A percentile compares a stretch with the other conserved stretches of the same genome.
phyloP scores from a whole-genome alignment of 1,140 invertebrate genomes.

The Drosophila arawakana region DNA sequence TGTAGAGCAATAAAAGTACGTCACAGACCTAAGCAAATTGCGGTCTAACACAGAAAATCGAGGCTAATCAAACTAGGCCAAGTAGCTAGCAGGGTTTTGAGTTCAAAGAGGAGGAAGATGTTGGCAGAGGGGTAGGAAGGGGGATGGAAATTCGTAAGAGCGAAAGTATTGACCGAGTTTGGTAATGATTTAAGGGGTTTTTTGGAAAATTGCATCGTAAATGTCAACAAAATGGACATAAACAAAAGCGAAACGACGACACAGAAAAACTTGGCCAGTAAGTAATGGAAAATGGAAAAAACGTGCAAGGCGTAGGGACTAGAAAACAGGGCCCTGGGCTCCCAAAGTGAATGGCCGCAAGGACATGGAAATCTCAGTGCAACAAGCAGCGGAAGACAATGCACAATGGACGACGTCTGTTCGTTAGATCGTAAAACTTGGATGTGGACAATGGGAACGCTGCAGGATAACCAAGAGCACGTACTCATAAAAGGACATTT shows the following conservation, averaged over 20 bases:
- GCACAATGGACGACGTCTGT: conserved; percentile 63
- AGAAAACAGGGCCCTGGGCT: conserved; percentile 4
- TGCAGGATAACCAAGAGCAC: conserved; percentile 62
- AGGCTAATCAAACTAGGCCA: conserved; percentile 76
- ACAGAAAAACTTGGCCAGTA: conserved; percentile 26
- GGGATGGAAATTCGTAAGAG: conserved; percentile 9
- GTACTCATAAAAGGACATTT: conserved; percentile 58
- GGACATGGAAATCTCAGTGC: conserved; percentile 25
- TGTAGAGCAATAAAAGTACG: neutral
- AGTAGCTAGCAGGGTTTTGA: conserved; percentile 12
- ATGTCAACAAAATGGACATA: conserved; percentile 60
- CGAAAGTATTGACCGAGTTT: conserved; percentile 48
- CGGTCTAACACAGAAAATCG: conserved; percentile 50
- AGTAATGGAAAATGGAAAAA: conserved; percentile 7
- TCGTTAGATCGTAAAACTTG: conserved; percentile 76
- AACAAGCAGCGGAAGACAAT: conserved; percentile 28
- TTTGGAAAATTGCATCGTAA: conserved; percentile 71
- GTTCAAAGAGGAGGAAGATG: neutral
- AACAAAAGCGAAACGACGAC: neutral
- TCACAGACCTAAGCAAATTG: conserved; percentile 35
- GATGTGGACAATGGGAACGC: conserved; percentile 51
- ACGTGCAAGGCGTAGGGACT: too few species aligned
- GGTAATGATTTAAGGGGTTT: conserved; percentile 62
- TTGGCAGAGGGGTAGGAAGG: neutral
- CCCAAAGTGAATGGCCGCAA: conserved; percentile 40